phyloP scores from a whole-genome alignment of 2,888 invertebrate genomes.

The Hedya salicella region DNA sequence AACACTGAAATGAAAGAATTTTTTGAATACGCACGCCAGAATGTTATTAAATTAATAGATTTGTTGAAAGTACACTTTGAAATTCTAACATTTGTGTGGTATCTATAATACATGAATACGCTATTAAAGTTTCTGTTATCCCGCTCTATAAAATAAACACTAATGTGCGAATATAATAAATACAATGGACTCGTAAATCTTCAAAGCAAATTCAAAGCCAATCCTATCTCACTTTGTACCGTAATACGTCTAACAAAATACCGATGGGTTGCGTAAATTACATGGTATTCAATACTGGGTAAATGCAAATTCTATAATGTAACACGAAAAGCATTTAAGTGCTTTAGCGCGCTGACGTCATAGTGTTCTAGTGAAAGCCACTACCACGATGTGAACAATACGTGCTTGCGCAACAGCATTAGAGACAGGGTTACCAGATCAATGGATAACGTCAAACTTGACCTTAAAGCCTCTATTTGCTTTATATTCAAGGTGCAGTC shows the following conservation, averaged over 20 bases:
- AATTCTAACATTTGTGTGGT: background rate
- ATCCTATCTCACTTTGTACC: conserved; percentile 25
- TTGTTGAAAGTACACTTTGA: background rate
- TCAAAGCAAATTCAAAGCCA: conserved; percentile 32
- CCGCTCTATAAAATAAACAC: conserved; percentile 44
- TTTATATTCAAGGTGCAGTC: conserved; percentile 6
- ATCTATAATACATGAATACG: background rate
- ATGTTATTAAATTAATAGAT: background rate
- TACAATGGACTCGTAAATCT: conserved; percentile 42
- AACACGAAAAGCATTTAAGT: conserved; percentile 74
- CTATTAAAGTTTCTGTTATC: background rate
- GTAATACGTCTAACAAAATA: conserved; percentile 50
- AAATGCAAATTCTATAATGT: conserved; percentile 75
- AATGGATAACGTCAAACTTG: conserved; percentile 31
- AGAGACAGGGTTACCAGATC: conserved; percentile 55
- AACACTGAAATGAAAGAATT: conserved; percentile 8
- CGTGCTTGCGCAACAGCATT: conserved; percentile 77
- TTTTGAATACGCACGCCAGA: background rate
- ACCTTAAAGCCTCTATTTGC: conserved; percentile 29
- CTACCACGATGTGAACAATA: conserved; percentile 72
- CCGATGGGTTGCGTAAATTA: conserved; percentile 60
- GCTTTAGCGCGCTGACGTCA: conserved; percentile 72
- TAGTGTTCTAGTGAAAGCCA: conserved; percentile 72
- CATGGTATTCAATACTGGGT: conserved; percentile 63
- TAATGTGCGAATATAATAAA: conserved; percentile 47